Evolutionary conservation across 1,140 invertebrate genomes (phyloP), one percentile per base, ranked within the genome.

Genomic region (Drosophila sturtevanti): DNA sequence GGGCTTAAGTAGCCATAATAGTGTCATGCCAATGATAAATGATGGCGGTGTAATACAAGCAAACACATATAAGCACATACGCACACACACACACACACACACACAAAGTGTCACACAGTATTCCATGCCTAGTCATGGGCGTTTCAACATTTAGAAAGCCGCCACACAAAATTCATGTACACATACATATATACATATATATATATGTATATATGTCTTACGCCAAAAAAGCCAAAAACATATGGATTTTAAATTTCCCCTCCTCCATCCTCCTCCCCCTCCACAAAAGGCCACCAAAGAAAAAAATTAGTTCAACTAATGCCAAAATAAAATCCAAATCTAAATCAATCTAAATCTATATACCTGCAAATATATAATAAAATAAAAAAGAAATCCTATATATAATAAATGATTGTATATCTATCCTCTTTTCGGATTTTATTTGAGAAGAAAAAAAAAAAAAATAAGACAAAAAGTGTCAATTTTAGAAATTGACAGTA

Each of bases 1-100:
- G 51, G 69, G 64, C 73, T 72, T 77, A 77, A 77, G 73, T 72
- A 77, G 73, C 69, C 73, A 72, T 72, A 77, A 77, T 77, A 77
- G 73, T 72, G 73, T 72, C 73, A 72, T 72, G 64, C 60, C 60
- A 72, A 68, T 77, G 73, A 77, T 77, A 76, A 76, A 76, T 76
- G 73, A 76, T 72, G 69, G 63, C 48, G 63, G 64, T 76, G 68
- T 76, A 67, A 31, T 31, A 31, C 27, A 6, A 31, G 4, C 6
- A 31, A 6, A 31, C 6, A 61, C 61, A 48, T 61, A 69, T n/a
- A n/a, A n/a, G n/a, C 48, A 64, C 48, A 63, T 61, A 22, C 38
- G 16, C 56, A 52, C 62, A 10, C 4, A 6, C 2, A 24, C 2
- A 24, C 22, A 24, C 4, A 24, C 2, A 61, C 61, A 48, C 66